These are phyloP conservation scores for Grallaria varia DNA, from an alignment of 2,113 vertebrate genomes.

Conservation along the genomic window DNA sequence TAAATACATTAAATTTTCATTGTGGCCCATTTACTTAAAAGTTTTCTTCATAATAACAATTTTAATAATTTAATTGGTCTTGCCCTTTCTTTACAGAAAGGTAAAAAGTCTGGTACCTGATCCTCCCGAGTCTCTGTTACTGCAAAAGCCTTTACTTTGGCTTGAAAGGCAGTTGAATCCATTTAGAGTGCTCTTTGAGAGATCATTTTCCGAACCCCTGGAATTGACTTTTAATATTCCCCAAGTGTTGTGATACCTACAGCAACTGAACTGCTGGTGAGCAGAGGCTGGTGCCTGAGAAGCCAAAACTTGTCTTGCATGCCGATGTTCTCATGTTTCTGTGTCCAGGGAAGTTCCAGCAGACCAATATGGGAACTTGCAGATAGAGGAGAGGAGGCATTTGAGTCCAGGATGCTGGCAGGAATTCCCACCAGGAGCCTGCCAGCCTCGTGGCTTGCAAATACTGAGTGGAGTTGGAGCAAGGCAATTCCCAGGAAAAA, in stretches of 20 bases:
- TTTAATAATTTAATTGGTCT: background rate
- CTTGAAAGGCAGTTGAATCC: background rate
- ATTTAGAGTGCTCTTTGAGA: background rate
- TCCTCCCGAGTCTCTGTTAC: background rate
- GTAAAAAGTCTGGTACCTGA: background rate
- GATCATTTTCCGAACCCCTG: background rate
- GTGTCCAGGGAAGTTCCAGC: background rate
- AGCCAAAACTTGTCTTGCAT: background rate
- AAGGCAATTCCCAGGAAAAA: background rate
- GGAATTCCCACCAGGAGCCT: background rate
- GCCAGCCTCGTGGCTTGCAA: background rate
- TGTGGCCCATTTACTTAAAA: background rate
- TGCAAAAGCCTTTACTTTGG: background rate
- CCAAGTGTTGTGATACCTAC: background rate
- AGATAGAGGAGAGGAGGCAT: background rate
- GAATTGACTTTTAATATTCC: background rate
- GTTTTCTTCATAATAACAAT: background rate
- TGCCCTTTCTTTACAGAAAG: background rate
- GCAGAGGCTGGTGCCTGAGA: background rate
- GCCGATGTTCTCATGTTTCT: fast-evolving
- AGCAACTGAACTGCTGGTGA: background rate
- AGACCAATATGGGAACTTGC: background rate
- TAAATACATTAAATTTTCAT: background rate
- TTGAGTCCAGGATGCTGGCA: background rate
- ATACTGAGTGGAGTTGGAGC: background rate